These are phyloP conservation scores for Todiramphus chloris DNA, from an alignment of 2,113 vertebrate species.

Conservation along the genomic window DNA sequence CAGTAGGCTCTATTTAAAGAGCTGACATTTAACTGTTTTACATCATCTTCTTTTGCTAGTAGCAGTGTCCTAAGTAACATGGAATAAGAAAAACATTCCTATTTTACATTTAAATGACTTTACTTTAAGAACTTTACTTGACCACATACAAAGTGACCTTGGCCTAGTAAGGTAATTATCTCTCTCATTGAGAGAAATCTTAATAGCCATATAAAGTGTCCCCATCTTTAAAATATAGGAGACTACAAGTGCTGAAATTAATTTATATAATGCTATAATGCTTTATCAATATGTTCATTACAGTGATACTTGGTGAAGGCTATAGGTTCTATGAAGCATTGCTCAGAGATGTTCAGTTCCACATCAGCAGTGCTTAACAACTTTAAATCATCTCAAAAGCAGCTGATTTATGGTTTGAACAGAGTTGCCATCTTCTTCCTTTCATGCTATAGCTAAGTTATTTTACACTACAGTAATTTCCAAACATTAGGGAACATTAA, in stretches of 20 bases:
- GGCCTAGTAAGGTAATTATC: conserved; percentile 60
- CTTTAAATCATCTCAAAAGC: background rate
- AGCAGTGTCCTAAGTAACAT: background rate
- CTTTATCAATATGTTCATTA: conserved; percentile 62
- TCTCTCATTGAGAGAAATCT: conserved; percentile 13
- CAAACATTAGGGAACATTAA: background rate
- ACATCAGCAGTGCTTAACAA: background rate
- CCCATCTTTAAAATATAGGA: conserved; percentile 23
- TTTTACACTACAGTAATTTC: conserved; percentile 15
- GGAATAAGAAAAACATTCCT: background rate
- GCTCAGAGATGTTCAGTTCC: conserved; percentile 26
- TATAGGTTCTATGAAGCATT: background rate
- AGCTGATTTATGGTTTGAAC: background rate
- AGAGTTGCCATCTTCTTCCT: background rate
- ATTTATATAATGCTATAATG: conserved; percentile 55
- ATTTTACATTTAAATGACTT: conserved; percentile 50
- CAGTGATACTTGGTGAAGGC: background rate
- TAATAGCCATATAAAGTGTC: conserved; percentile 55
- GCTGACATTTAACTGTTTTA: conserved; percentile 39
- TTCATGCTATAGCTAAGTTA: background rate
- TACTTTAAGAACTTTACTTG: conserved; percentile 38
- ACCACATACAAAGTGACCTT: conserved; percentile 58
- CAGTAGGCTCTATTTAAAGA: conserved; percentile 28
- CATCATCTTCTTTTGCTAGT: conserved; percentile 21
- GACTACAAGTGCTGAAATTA: conserved; percentile 42